Evolutionary conservation across 2,797 vertebrate genomes (phyloP), one percentile per base, ranked within the genome.

Genomic region (Cossypha polioptera): DNA sequence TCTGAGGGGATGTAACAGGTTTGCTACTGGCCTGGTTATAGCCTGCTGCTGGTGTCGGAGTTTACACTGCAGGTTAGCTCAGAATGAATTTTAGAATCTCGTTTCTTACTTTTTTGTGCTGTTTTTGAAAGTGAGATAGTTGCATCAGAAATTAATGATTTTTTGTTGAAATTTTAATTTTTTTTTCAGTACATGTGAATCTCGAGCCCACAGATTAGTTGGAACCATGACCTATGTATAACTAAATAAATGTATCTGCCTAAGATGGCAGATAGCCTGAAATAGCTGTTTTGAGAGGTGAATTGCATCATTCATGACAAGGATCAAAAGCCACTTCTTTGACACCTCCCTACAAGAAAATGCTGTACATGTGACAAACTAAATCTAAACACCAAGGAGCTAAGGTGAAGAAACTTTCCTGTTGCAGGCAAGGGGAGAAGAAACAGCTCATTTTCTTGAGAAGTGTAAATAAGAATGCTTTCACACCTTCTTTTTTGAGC

Each of bases 391-490:
- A 31, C 25, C 25, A 36, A 66, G 80, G 21, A 84, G 8, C 42
- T 87, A 38, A 66, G 40, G 11, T 71, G 50, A 75, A 74, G 31
- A 59, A 36, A 40, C n/a, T 51, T 89, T 50, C 31, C 47, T 69
- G 5, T 59, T 85, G 35, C 33, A 48, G n/a, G 16, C 31, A 26
- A 55, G 13, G 20, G 28, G 55, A 87, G 55, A 75, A 87, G 35
- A 76, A 79, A 54, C n/a, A 91, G 16, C 22, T 85, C 14, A 8
- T 79, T 91, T 87, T 69, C 36, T 73, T 82, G 28, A 83, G 67
- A 88, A 76, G 33, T 66, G 5, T 73, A 42, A 53, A 63, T 51
- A 89, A 33, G 25, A 85, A 53, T 82, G 40, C 16, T 91, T 94
- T 90, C 78, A 69, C 55, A 79, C 24, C 16, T 76, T 69, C 31